A percentile compares a stretch with the other conserved stretches of the same genome.
Evolutionary conservation across 2,888 invertebrate species (phyloP).

Genomic region (Cataglyphis livida): DNA sequence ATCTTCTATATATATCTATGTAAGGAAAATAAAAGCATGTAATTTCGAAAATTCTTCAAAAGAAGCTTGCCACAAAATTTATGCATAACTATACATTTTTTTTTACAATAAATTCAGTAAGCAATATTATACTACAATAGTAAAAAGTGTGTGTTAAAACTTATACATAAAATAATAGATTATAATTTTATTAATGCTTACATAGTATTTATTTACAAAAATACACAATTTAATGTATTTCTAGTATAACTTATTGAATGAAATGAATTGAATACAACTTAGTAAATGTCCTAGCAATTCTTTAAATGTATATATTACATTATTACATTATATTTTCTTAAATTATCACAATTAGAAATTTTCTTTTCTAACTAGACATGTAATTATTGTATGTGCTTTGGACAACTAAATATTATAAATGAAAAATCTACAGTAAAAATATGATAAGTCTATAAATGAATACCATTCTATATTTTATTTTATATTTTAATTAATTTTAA

Average conservation of each 20-base stretch:
- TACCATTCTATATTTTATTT: not conserved
- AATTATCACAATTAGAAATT: not conserved
- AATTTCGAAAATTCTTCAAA: not conserved
- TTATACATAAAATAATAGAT: not conserved
- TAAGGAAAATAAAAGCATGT: not conserved
- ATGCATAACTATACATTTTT: not conserved
- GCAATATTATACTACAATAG: not conserved
- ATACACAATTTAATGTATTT: slow-evolving; percentile 8
- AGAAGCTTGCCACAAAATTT: not conserved
- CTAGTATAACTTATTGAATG: not conserved
- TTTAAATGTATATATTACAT: not conserved
- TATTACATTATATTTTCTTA: not conserved
- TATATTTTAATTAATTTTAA: not conserved
- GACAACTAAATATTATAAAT: not conserved
- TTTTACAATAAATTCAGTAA: not conserved
- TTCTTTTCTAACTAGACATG: not conserved
- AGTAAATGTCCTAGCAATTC: not conserved
- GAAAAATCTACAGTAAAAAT: not conserved
- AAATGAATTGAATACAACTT: not conserved
- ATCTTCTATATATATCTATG: not conserved
- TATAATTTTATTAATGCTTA: not conserved
- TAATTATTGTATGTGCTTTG: not conserved
- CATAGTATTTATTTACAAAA: slow-evolving; percentile 34
- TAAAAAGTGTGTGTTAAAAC: not conserved
- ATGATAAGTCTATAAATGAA: not conserved